A percentile compares a stretch with the other conserved stretches of the same genome.
These are phyloP conservation scores for Ciconia stormi DNA, from an alignment of 2,113 vertebrate genomes.

Conservation along the genomic window DNA sequence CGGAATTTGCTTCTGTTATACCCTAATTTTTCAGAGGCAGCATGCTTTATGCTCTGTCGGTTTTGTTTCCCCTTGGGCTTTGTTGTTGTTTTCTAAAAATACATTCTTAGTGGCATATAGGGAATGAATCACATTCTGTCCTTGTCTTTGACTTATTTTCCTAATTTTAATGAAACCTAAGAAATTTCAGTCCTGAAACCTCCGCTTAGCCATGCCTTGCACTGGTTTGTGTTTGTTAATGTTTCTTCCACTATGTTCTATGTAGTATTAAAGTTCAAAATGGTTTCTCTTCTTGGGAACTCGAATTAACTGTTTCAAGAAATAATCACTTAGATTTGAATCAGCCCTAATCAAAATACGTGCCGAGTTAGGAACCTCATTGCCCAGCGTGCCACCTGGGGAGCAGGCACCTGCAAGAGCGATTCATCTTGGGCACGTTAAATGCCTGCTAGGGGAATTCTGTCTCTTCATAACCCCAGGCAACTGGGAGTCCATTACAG, in stretches of 20 bases:
- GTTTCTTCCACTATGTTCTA: neutral
- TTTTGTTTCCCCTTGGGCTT: no score
- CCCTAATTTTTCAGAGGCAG: no score
- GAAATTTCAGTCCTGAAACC: neutral
- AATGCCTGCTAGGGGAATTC: neutral
- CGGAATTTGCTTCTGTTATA: no score
- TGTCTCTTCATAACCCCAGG: neutral
- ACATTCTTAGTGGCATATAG: neutral
- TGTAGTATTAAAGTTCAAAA: neutral
- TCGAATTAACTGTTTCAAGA: neutral
- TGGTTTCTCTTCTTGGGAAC: neutral
- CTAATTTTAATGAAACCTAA: neutral
- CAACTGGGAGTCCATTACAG: neutral
- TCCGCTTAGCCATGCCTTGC: neutral
- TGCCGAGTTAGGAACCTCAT: neutral
- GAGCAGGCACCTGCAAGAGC: neutral
- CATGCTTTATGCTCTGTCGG: rapidly evolving
- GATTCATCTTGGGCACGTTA: neutral
- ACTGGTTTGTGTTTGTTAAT: no score
- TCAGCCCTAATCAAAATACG: neutral
- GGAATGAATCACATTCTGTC: neutral
- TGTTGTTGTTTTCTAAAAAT: neutral
- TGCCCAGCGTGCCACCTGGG: neutral
- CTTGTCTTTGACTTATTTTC: neutral
- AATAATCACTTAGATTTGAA: neutral